phyloP scores from a whole-genome alignment of 2,797 vertebrate species.

The Urocyon cinereoargenteus region DNA sequence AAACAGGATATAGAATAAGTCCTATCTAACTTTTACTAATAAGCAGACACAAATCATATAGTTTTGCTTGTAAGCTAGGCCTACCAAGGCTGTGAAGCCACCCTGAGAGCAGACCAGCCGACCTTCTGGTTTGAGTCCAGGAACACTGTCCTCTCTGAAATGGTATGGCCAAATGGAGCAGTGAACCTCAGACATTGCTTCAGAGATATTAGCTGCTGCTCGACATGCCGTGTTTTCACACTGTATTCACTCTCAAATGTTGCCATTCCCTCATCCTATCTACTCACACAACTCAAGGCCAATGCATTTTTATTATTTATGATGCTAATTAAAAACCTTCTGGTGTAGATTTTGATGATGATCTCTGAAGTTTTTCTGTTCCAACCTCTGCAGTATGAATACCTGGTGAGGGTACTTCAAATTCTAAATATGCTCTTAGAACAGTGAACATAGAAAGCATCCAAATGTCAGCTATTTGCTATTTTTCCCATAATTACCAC shows the following conservation, averaged over 20 bases:
- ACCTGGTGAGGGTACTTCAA: neutral
- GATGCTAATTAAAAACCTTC: neutral
- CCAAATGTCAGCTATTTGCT: neutral
- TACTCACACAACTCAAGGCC: neutral
- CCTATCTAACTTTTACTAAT: neutral
- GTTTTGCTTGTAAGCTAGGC: neutral
- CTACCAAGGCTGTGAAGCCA: neutral
- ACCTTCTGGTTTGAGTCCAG: neutral
- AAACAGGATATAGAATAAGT: neutral
- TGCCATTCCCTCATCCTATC: no score
- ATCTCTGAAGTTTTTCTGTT: neutral
- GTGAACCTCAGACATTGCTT: neutral
- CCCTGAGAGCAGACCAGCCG: neutral
- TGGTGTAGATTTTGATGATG: neutral
- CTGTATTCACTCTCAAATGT: fast-evolving
- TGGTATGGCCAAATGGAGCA: neutral
- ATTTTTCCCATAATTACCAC: neutral
- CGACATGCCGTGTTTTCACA: no score
- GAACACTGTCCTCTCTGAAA: neutral
- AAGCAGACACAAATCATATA: neutral
- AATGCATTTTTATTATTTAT: neutral
- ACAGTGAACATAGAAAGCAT: neutral
- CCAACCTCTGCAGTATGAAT: neutral
- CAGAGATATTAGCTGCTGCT: neutral
- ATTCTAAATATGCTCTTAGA: neutral